A percentile compares a stretch with the other conserved stretches of the same genome.
phyloP scores from a whole-genome alignment of 2,797 vertebrate species.

The Jordanella pulchra region DNA sequence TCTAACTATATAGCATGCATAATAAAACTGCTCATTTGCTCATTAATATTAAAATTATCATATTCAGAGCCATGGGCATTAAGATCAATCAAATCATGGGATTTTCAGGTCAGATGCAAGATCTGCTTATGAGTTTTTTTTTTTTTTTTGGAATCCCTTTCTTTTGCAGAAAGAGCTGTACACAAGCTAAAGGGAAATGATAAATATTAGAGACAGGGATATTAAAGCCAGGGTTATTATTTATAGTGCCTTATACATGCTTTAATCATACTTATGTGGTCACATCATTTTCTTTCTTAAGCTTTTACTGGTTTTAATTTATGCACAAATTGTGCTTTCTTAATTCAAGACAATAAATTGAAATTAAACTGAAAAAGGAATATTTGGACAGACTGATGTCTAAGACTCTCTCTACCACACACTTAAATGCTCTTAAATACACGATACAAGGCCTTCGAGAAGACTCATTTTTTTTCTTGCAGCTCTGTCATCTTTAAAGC shows the following conservation, averaged over 20 bases:
- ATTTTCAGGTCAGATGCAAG: conserved; percentile 99
- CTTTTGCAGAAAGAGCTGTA: conserved; percentile 70
- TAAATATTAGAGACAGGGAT: conserved; percentile 70
- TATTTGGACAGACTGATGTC: conserved; percentile 62
- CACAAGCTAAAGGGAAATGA: conserved; percentile 57
- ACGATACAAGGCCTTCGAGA: conserved; percentile 83
- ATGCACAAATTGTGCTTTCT: conserved; percentile 13
- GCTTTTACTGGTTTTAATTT: conserved; percentile 36
- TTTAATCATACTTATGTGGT: conserved; percentile 78
- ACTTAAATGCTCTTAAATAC: conserved; percentile 5
- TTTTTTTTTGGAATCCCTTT: conserved; percentile 69
- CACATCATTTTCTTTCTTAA: conserved; percentile 46
- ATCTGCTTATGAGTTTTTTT: conserved; percentile 95
- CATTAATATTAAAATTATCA: conserved; percentile 99
- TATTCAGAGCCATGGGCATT: conserved; percentile 99
- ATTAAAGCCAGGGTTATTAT: conserved; percentile 83
- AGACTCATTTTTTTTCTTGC: conserved; percentile 87
- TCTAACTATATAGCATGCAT: conserved; percentile 99
- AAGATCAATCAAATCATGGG: conserved; percentile 99
- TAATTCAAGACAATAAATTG: conserved; percentile 23
- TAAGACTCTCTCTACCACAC: conserved; percentile 47
- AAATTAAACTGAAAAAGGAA: conserved; percentile 29
- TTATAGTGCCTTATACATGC: conserved; percentile 76
- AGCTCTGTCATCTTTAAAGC: conserved; percentile 91
- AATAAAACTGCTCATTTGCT: conserved; percentile 99